Percentiles rank a stretch among this genome's conserved stretches.
Conservation (phyloP, 2,888 invertebrate species). For the Steinernema carpocapsae region DNA sequence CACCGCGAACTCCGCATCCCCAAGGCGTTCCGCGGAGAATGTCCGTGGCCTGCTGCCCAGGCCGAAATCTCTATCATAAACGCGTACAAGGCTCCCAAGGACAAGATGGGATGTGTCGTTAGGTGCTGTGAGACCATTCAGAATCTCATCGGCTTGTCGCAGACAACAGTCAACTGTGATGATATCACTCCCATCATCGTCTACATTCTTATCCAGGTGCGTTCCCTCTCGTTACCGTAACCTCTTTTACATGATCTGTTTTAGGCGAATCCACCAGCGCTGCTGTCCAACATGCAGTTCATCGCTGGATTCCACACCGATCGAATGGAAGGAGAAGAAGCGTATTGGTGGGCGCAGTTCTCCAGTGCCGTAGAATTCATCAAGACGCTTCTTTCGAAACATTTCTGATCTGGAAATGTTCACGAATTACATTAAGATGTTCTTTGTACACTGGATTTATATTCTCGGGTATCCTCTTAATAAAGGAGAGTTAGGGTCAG, state of each 20-base stretch:
- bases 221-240: background rate
- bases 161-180: conserved; percentile 75
- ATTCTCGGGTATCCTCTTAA: no score
- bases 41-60: conserved; percentile 94
- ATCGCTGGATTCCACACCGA: conserved; percentile 83
- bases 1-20: conserved; percentile 84
- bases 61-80: conserved; percentile 84
- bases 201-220: conserved; percentile 81
- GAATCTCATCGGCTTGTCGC: conserved; percentile 85
- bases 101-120: conserved; percentile 69
- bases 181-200: conserved; percentile 95
- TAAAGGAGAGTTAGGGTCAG: no score
- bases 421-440: no score
- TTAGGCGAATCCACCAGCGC: conserved; percentile 86
- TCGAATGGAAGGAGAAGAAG: conserved; percentile 82
- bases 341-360: conserved; percentile 99
- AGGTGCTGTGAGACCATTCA: conserved; percentile 90
- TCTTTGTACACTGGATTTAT: no score
- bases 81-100: conserved; percentile 77
- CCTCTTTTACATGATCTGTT: conserved; percentile 34
- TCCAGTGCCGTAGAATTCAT: conserved; percentile 94
- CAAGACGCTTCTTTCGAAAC: conserved; percentile 73
- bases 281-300: conserved; percentile 93
- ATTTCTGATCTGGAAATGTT: conserved; percentile 15
- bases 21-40: conserved; percentile 84